Evolutionary conservation across 2,888 invertebrate genomes (phyloP).

Genomic region (Metellina segmentata): DNA sequence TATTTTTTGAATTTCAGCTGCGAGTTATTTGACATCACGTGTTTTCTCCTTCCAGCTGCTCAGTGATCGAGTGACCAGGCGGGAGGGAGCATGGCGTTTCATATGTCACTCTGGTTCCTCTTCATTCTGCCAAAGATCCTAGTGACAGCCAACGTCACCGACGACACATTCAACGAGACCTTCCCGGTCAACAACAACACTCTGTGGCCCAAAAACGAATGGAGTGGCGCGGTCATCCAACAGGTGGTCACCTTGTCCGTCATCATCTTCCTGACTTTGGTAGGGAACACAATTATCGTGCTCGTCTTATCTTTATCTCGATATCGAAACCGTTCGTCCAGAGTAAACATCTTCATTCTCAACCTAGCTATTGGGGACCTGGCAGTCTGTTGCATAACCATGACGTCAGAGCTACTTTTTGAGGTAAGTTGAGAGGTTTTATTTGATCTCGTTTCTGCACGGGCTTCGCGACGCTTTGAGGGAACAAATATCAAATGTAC

Average conservation of each 20-base stretch:
- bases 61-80: neutral
- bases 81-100: neutral
- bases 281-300: slow-evolving; percentile 81
- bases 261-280: slow-evolving; percentile 81
- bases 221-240: slow-evolving; percentile 81
- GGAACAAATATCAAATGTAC: neutral
- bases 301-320: slow-evolving; percentile 80
- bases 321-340: slow-evolving; percentile 80
- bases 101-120: slow-evolving; percentile 21
- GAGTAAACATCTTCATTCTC: slow-evolving; percentile 82
- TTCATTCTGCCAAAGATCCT: slow-evolving; percentile 28
- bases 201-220: slow-evolving; percentile 77
- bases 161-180: slow-evolving; percentile 6
- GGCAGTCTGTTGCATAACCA: slow-evolving; percentile 81
- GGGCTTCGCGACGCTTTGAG: neutral
- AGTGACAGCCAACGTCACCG: slow-evolving; percentile 11
- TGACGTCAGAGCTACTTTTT: slow-evolving; percentile 82
- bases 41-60: slow-evolving; percentile 12
- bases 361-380: slow-evolving; percentile 82
- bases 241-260: slow-evolving; percentile 81
- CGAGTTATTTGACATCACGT: neutral
- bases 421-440: slow-evolving; percentile 78
- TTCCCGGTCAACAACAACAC: neutral
- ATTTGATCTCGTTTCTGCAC: neutral
- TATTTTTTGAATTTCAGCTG: neutral